Percentiles rank a stretch among this genome's conserved stretches.
phyloP scores from a whole-genome alignment of 2,888 invertebrate genomes.

The Ormyrus pomaceus region DNA sequence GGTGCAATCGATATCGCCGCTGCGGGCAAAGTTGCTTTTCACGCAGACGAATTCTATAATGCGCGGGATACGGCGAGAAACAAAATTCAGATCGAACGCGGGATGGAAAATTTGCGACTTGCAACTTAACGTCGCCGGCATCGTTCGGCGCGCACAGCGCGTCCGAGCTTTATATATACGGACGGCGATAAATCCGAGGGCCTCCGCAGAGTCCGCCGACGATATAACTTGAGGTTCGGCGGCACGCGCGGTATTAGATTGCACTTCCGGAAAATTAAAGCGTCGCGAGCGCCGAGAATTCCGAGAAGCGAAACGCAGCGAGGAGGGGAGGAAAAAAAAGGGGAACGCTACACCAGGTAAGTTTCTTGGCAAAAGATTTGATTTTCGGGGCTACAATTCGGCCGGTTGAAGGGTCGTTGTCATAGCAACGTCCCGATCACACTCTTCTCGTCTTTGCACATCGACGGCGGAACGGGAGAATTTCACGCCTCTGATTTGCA shows the following conservation, averaged over 20 bases:
- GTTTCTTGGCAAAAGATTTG: slow-evolving; percentile 33
- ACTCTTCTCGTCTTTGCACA: slow-evolving; percentile 27
- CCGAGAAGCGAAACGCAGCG: too few species aligned
- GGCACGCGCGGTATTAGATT: background rate
- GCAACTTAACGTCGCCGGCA: slow-evolving; percentile 10
- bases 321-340: background rate
- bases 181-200: slow-evolving; percentile 2
- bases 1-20: slow-evolving; percentile 13
- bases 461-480: background rate
- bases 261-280: too few species aligned
- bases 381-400: slow-evolving; percentile 53
- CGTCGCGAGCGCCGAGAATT: too few species aligned
- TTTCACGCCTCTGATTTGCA: slow-evolving; percentile 1
- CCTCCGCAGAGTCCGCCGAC: background rate
- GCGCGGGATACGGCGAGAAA: background rate
- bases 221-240: background rate
- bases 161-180: background rate
- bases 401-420: slow-evolving; percentile 61
- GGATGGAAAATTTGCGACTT: slow-evolving; percentile 14
- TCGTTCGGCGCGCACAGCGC: background rate
- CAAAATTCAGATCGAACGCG: background rate
- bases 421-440: slow-evolving; percentile 67
- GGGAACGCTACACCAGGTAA: background rate
- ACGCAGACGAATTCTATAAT: background rate
- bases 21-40: background rate